Evolutionary conservation across 2,113 vertebrate species (phyloP).

Genomic region (Progne subis): DNA sequence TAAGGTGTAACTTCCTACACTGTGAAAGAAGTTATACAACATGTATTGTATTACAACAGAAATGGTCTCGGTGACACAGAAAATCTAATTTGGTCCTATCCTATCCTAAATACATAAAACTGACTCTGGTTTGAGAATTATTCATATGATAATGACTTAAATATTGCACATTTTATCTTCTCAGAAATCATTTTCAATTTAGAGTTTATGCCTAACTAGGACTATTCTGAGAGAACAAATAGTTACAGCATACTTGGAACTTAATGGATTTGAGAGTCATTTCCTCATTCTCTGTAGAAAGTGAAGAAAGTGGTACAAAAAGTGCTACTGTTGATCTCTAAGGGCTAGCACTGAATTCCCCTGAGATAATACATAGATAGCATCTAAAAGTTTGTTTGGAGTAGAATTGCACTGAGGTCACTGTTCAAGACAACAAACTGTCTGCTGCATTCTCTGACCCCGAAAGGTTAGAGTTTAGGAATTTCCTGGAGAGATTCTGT

Average conservation of each 20-base stretch:
- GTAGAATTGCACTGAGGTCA: slow-evolving; percentile 74
- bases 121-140: not conserved
- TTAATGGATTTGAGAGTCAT: slow-evolving; percentile 6
- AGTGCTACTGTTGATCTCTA: slow-evolving; percentile 62
- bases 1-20: not conserved
- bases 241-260: slow-evolving; percentile 22
- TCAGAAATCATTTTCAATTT: not conserved
- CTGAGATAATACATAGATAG: slow-evolving; percentile 71
- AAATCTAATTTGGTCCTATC: not conserved
- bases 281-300: slow-evolving; percentile 53
- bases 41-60: not conserved
- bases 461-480: slow-evolving; percentile 78
- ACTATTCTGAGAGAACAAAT: not conserved
- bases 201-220: not conserved
- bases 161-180: not conserved
- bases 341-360: slow-evolving; percentile 44
- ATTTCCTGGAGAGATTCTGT: slow-evolving; percentile 78
- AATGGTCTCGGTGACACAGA: not conserved
- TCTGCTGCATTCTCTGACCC: slow-evolving; percentile 75
- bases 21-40: not conserved
- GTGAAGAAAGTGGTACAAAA: slow-evolving; percentile 51
- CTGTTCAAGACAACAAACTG: slow-evolving; percentile 73
- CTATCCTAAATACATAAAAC: not conserved
- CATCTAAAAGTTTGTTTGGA: slow-evolving; percentile 79
- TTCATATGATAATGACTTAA: not conserved